Evolutionary conservation across 2,797 vertebrate genomes (phyloP), one percentile per base, ranked within the genome.

Genomic region (Macroramphosus scolopax): DNA sequence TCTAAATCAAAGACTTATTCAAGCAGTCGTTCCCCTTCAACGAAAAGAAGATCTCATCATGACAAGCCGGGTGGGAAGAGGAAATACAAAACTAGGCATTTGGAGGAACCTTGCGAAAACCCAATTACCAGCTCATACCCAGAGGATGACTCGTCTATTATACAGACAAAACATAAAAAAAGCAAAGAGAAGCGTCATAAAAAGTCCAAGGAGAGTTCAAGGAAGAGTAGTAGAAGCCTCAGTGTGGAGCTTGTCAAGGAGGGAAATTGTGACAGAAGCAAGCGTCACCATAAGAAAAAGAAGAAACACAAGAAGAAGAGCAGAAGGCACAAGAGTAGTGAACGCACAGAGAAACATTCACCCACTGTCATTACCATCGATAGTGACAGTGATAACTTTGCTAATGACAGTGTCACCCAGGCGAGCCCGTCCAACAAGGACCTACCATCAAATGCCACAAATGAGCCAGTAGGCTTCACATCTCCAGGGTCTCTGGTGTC

Each of bases 271-370:
- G 91, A 92, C 10, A 58, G 75, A 30, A 72, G 44, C 57, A 90
- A 54, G 25, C 91, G 78, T 51, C 91, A 90, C 48, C 92, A 93
- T 57, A 95, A 93, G 82, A 96, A 93, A 60, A 96, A 92, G 82
- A 95, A 93, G 72, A 97, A 95, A 52, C 92, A 93, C 70, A 96
- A 92, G 80, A 96, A 89, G 72, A 98, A 92, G 73, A 91, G 90
- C 48, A 89, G 81, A 62, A 92, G 80, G 41, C 89, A 89, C 64
- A 91, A 78, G 17, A 87, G 68, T 37, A 52, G 17, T 1, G 81
- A 81, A 9, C 22, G 3, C 50, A 60, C 35, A 61, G 74, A 36
- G 54, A 77, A 1, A 26, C 43, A 1, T 47, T 91, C 90, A 6
- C 83, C 91, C 0, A 61, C 89, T 12, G 81, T 95, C 32, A 93